Base-by-base conservation (phyloP, 2,797 vertebrate species). In the Rhinogobio ventralis region DNA sequence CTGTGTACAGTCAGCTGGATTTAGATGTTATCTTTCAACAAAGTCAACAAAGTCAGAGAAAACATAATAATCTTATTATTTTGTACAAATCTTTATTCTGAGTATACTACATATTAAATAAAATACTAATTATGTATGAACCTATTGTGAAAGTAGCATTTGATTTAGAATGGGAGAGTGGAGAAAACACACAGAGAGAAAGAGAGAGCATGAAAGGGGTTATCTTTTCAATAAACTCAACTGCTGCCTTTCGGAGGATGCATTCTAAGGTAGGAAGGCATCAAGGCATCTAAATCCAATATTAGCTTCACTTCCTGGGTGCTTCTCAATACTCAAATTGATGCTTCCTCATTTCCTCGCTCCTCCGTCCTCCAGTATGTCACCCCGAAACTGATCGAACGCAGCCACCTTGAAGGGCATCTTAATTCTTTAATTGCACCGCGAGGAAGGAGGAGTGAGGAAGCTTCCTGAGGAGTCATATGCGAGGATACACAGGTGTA, bases 1-100 rank as follows among this genome's bases (percentile, higher is more conserved):
- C 62, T 72, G 36, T 81, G 79, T 81, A 42, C 36, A 46, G 19
- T 83, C 86, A 76, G 84, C 75, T 64, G 3, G 45, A 68, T 79
- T 42, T 66, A 28, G 57, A 73, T 78, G 66, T n/a, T 53, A 66
- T 53, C 28, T 66, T 64, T 62, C n/a, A 25, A n/a, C 66, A 71
- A 55, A 20, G 49, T 62, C n/a, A 25, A n/a, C 66, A 71, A 55
- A 20, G 49, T 69, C 66, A 57, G 7, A 69, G 14, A 55, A 10
- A 81, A 55, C 8, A 77, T 77, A 45, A 25, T 39, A 19, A 74
- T 25, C 20, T 49, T 49, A 49, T 19, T 62, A 25, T 11, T 28
- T 20, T 82, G n/a, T 25, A 42, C 28, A 62, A 74, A 33, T 30
- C 3, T 25, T 25, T 36, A 25, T 66, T 64, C 60, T 64, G 6